These are phyloP conservation scores for Limnephilus marmoratus DNA, from an alignment of 2,888 invertebrate genomes.

Conservation along the genomic window DNA sequence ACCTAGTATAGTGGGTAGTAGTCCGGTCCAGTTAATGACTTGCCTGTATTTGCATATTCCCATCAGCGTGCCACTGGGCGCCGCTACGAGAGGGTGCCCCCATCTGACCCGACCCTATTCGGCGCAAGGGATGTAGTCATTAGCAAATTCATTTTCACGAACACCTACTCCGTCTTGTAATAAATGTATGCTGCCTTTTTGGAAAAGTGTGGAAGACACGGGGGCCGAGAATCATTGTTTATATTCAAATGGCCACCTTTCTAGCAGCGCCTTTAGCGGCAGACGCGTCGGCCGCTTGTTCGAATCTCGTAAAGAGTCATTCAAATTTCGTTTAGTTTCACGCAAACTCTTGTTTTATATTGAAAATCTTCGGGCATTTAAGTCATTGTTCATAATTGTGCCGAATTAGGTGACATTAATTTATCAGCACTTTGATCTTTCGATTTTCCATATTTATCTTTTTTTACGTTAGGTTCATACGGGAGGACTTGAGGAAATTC, in stretches of 20 bases:
- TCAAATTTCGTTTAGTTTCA: not conserved
- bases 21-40: slow-evolving; percentile 32
- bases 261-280: not conserved
- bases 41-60: slow-evolving; percentile 38
- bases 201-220: not conserved
- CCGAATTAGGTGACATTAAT: not conserved
- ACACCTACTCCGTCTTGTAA: not conserved
- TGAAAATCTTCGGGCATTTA: not conserved
- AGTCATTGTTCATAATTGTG: not conserved
- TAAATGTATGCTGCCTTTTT: not conserved
- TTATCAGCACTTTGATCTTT: not conserved
- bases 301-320: too few relatives aligned
- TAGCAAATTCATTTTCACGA: not conserved
- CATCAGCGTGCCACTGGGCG: slow-evolving; percentile 23
- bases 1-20: slow-evolving; percentile 1
- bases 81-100: not conserved
- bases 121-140: not conserved
- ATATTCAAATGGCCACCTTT: not conserved
- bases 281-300: too few relatives aligned
- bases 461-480: too few relatives aligned
- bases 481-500: too few relatives aligned
- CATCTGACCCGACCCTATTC: not conserved
- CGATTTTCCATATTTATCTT: not conserved
- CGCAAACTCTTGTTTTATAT: not conserved
- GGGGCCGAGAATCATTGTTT: not conserved